Conservation (phyloP, 2,888 invertebrate species). For the Meloe dianella region DNA sequence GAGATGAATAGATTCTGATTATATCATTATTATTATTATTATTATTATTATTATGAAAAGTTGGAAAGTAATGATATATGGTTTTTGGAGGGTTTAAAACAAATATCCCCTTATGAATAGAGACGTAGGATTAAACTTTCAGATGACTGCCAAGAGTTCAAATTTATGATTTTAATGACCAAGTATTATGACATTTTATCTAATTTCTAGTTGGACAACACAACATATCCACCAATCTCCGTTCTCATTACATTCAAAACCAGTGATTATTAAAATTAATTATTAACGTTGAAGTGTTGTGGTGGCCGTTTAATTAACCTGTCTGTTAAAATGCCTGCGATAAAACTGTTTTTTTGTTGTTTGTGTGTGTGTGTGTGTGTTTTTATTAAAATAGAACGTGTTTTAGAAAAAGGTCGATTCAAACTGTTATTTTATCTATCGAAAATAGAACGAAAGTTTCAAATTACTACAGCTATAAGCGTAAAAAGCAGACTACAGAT, state of each 20-base stretch:
- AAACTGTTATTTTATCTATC: neutral
- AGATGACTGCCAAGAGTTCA: slow-evolving; percentile 49
- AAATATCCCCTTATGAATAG: slow-evolving; percentile 49
- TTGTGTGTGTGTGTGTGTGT: too few species aligned
- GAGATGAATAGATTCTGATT: neutral
- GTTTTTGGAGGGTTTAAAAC: slow-evolving; percentile 37
- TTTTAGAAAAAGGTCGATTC: neutral
- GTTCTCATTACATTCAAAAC: slow-evolving; percentile 10
- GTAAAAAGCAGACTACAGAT: neutral
- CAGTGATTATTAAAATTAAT: slow-evolving; percentile 28
- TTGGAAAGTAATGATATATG: slow-evolving; percentile 45
- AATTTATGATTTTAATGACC: slow-evolving; percentile 52
- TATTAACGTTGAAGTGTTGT: slow-evolving; percentile 24
- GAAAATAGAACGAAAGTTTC: neutral
- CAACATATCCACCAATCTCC: neutral
- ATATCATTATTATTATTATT: neutral
- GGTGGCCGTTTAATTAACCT: slow-evolving; percentile 5
- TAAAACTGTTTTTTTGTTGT: too few species aligned
- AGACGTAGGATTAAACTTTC: slow-evolving; percentile 52
- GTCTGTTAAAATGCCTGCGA: neutral
- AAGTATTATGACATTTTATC: slow-evolving; percentile 39
- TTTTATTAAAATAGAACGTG: neutral
- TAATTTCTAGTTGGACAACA: slow-evolving; percentile 23
- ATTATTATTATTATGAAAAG: slow-evolving; percentile 34
- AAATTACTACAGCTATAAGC: neutral